A percentile compares a stretch with the other conserved stretches of the same genome.
Evolutionary conservation across 2,113 vertebrate genomes (phyloP).

Genomic region (Harpagus bidentatus): DNA sequence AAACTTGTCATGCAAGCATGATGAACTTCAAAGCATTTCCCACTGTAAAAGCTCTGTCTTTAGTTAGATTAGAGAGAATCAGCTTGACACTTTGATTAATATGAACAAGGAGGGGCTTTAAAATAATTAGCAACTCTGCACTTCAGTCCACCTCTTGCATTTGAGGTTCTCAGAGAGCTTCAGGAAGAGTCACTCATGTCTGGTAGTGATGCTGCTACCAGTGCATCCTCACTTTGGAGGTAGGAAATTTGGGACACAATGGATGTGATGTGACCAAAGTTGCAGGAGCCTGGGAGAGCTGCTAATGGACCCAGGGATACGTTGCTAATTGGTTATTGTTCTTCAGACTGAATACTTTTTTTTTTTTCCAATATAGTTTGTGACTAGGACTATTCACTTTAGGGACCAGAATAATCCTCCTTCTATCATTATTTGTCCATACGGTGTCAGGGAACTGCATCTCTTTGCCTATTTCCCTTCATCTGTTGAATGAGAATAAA

Average conservation of each 20-base stretch:
- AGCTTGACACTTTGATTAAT: slow-evolving; percentile 18
- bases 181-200: neutral
- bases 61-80: slow-evolving; percentile 6
- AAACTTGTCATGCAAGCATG: neutral
- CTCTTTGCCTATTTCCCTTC: neutral
- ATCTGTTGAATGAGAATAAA: neutral
- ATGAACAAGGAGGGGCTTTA: neutral
- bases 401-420: neutral
- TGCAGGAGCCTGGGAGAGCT: neutral
- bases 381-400: neutral
- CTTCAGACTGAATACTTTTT: neutral
- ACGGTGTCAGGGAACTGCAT: neutral
- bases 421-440: neutral
- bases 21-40: slow-evolving; percentile 53
- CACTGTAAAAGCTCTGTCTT: neutral
- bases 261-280: neutral
- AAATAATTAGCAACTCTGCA: slow-evolving; percentile 13
- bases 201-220: neutral
- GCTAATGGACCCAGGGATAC: neutral
- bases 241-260: neutral
- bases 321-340: neutral
- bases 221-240: neutral
- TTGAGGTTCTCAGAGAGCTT: neutral
- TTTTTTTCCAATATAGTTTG: neutral
- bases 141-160: neutral